Evolutionary conservation across 2,888 invertebrate genomes (phyloP), one percentile per base, ranked within the genome.

Genomic region (Tinea semifulvella): DNA sequence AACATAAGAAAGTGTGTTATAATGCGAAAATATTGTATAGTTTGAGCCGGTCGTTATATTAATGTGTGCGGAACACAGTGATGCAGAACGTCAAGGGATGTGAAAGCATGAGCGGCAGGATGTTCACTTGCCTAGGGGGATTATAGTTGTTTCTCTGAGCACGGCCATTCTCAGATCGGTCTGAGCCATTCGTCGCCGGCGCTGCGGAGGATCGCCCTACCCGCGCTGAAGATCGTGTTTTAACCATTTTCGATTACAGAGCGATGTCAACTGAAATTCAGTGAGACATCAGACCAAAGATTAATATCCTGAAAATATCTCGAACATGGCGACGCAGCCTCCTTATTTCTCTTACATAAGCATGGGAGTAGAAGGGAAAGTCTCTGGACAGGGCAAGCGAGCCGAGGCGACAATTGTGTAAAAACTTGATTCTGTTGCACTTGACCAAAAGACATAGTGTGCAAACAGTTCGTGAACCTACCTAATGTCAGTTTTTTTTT

Each of bases 91-190:
- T n/a, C 13, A 11, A 10, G 14, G 11, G 14, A 22, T n/a, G 81
- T 92, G 92, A 64, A 94, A 87, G 73, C 92, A 93, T 67, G 90
- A 89, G 92, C 64, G 84, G 85, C 71, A 51, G 57, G 58, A 61
- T 57, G 58, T 16, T 65, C 63, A 80, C 79, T 80, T 80, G 79
- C 79, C 79, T 80, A 76, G 63, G 56, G 27, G 35, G 11, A 13
- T 38, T 10, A 54, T 58, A 60, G 64, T 56, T 60, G 64, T 58
- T 59, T 62, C 68, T 75, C 65, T 73, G 72, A 42, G 73, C 62
- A 60, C 72, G 71, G 61, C 72, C 73, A 55, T 72, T 72, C 57
- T 76, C 74, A 61, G 67, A 68, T 53, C 63, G 54, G 63, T 62
- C 18, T 75, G 69, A 74, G 73, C 53, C 79, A 68, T 80, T 79